A percentile compares a stretch with the other conserved stretches of the same genome.
These are phyloP conservation scores for Nymphalis c-album DNA, from an alignment of 2,888 invertebrate species.

Conservation along the genomic window DNA sequence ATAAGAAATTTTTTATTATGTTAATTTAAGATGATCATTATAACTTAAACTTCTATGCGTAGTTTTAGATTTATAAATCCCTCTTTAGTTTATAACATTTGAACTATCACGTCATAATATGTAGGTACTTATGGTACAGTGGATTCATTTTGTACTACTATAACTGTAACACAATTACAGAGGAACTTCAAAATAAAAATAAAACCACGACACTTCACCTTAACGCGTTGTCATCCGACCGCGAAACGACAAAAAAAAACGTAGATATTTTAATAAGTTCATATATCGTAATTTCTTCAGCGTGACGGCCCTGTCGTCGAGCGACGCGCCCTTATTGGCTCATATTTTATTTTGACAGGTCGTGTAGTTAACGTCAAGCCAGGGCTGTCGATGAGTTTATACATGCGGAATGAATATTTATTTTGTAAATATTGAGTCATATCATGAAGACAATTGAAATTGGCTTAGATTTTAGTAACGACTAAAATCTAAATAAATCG, in stretches of 20 bases:
- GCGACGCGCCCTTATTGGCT: constrained; percentile 70
- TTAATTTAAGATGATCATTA: neutral
- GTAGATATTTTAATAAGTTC: constrained; percentile 78
- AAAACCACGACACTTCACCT: constrained; percentile 50
- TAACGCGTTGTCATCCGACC: constrained; percentile 63
- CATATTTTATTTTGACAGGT: constrained; percentile 77
- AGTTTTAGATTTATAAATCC: too few relatives aligned
- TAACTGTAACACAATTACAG: neutral
- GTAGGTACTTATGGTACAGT: too few relatives aligned
- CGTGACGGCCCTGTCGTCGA: constrained; percentile 75
- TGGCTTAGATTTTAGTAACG: neutral
- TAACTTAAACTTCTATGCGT: too few relatives aligned
- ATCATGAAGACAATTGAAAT: neutral
- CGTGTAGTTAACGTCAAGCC: constrained; percentile 54
- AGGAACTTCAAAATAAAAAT: constrained; percentile 35
- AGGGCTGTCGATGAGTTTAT: constrained; percentile 42
- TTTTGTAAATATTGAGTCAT: constrained; percentile 25
- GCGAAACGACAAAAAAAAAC: constrained; percentile 66
- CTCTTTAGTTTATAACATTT: too few relatives aligned
- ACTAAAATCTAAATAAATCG: too few relatives aligned
- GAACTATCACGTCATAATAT: too few relatives aligned
- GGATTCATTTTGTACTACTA: neutral
- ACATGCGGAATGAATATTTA: constrained; percentile 27
- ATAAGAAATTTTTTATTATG: neutral
- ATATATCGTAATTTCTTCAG: constrained; percentile 69